phyloP scores from a whole-genome alignment of 2,113 vertebrate genomes.

The Dipodomys ordii region DNA sequence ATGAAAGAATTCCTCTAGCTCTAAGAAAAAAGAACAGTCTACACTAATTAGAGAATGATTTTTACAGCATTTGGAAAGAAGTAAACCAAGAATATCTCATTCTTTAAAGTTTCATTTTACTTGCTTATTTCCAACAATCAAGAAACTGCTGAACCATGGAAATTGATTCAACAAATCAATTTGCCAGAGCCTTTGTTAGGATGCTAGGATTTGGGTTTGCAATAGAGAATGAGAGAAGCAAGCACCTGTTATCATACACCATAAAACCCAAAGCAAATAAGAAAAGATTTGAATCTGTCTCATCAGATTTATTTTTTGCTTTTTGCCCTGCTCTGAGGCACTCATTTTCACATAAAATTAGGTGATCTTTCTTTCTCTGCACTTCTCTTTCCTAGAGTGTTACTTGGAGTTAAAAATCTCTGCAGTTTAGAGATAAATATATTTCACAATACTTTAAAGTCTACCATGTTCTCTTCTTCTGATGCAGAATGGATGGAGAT shows the following conservation, averaged over 20 bases:
- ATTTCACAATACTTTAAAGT: background rate
- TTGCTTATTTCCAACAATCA: background rate
- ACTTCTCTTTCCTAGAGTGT: background rate
- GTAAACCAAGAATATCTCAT: background rate
- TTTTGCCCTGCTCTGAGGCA: background rate
- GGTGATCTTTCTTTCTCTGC: too few relatives aligned
- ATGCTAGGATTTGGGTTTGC: background rate
- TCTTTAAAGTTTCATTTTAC: slow-evolving; percentile 37
- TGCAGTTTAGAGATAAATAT: background rate
- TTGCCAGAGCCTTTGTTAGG: background rate
- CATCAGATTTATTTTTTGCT: background rate
- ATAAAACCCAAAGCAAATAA: background rate
- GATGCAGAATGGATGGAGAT: background rate
- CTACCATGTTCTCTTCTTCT: slow-evolving; percentile 18
- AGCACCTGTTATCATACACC: background rate
- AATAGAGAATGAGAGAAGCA: background rate
- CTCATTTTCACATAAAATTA: background rate
- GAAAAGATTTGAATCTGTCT: background rate
- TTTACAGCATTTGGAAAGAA: background rate
- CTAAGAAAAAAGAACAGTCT: background rate
- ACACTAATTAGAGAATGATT: slow-evolving; percentile 34
- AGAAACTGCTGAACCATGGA: background rate
- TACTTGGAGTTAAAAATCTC: background rate
- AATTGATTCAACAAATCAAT: background rate
- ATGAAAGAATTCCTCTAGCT: background rate